Conservation (phyloP, 2,113 vertebrate species). For the Phalacrocorax carbo region DNA sequence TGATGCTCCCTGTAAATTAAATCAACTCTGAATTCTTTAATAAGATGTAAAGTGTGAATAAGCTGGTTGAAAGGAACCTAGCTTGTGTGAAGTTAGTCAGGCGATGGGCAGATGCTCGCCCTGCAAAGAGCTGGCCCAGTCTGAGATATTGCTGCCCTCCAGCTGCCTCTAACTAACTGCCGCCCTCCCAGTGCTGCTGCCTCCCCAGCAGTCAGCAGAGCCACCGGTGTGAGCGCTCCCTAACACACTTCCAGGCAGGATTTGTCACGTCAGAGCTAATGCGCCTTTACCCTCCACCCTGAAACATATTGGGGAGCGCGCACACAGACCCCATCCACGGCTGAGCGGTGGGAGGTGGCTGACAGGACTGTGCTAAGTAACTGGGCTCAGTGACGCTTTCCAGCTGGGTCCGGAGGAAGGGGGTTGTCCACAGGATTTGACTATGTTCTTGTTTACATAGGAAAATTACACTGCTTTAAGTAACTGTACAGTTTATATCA, state of each 20-base stretch:
- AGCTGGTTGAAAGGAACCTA: neutral
- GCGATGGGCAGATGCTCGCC: neutral
- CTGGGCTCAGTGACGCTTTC: neutral
- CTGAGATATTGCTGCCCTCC: slow-evolving; percentile 1
- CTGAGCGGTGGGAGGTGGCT: neutral
- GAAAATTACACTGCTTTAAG: slow-evolving; percentile 20
- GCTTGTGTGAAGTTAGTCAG: neutral
- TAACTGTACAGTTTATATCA: slow-evolving; percentile 3
- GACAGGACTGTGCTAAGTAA: neutral
- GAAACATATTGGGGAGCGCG: fast-evolving
- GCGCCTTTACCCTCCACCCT: neutral
- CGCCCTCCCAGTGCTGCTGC: neutral
- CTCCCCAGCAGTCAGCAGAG: neutral
- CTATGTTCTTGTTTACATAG: neutral
- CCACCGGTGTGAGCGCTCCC: fast-evolving
- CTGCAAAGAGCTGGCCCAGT: neutral
- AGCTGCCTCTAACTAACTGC: neutral
- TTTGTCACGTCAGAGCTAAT: neutral
- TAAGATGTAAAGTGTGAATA: neutral
- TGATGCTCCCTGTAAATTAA: neutral
- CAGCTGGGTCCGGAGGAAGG: neutral
- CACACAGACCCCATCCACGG: neutral
- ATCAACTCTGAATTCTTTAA: neutral
- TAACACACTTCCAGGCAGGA: neutral
- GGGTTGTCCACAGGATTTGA: neutral